phyloP scores from a whole-genome alignment of 2,797 vertebrate genomes.

The Carcharodon carcharias region DNA sequence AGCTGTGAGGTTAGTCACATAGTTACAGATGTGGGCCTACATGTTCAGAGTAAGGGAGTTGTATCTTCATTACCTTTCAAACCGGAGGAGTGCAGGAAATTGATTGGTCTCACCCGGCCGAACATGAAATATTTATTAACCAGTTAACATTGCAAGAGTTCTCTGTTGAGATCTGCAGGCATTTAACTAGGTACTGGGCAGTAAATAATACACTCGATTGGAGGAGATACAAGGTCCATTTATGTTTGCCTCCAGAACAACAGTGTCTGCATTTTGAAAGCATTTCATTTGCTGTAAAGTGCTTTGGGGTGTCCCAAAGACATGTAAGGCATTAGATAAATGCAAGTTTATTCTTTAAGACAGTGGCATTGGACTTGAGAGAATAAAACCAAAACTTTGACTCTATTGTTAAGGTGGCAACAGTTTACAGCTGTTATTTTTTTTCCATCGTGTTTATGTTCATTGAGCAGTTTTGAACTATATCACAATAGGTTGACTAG shows the following conservation, averaged over 20 bases:
- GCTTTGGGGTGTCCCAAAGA: background rate
- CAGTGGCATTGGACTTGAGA: background rate
- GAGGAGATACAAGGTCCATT: background rate
- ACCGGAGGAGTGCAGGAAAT: background rate
- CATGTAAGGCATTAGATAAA: background rate
- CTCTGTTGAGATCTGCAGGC: background rate
- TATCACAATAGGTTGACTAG: background rate
- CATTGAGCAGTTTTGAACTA: background rate
- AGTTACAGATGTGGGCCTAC: background rate
- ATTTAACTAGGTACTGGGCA: background rate
- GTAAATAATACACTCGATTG: background rate
- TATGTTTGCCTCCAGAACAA: background rate
- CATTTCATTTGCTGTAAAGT: background rate
- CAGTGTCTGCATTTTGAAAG: background rate
- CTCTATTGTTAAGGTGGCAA: background rate
- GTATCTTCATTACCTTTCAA: background rate
- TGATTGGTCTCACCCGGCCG: background rate
- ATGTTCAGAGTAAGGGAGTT: background rate
- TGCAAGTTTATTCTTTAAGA: background rate
- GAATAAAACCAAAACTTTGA: background rate
- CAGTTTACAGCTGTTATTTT: background rate
- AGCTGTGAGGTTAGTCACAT: background rate
- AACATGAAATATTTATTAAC: background rate
- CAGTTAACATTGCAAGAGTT: background rate
- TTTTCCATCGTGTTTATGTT: background rate